Evolutionary conservation across 2,888 invertebrate genomes (phyloP).

Genomic region (Argyresthia goedartella): DNA sequence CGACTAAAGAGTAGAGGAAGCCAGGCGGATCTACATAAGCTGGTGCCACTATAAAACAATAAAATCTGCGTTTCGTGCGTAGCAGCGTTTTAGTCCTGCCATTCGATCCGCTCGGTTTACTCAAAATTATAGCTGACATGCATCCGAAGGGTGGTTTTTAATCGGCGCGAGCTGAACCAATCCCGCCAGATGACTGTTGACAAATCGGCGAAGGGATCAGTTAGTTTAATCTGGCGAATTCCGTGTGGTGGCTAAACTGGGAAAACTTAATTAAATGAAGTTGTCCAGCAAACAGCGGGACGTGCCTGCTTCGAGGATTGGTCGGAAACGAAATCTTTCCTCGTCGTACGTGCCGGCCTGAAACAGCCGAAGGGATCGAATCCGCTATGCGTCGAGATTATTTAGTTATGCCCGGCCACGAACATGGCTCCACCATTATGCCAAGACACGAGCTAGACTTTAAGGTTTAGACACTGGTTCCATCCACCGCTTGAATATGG

Average conservation of each 20-base stretch:
- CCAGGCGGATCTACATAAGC: constrained; percentile 13
- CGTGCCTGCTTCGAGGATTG: constrained; percentile 1
- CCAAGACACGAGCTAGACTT: neutral
- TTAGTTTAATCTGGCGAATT: neutral
- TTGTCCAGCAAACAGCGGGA: constrained; percentile 3
- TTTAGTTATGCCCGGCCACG: constrained; percentile 32
- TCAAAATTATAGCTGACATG: constrained; percentile 50
- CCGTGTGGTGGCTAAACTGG: neutral
- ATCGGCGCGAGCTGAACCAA: constrained; percentile 12
- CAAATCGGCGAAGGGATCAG: constrained; percentile 8
- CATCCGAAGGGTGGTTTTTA: constrained; percentile 35
- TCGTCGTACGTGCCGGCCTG: neutral
- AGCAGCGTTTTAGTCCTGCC: constrained; percentile 35
- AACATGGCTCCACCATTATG: constrained; percentile 4
- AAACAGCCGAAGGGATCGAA: constrained; percentile 19
- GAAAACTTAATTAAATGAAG: neutral
- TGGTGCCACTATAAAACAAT: constrained; percentile 42
- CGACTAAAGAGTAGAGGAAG: neutral
- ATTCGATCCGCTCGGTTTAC: constrained; percentile 65
- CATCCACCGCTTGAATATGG: too few relatives aligned
- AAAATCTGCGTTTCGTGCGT: constrained; percentile 42
- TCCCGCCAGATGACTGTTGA: constrained; percentile 22
- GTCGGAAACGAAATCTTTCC: neutral
- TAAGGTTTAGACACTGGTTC: neutral
- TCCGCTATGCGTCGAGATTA: constrained; percentile 25